A percentile compares a stretch with the other conserved stretches of the same genome.
Evolutionary conservation across 2,797 vertebrate genomes (phyloP).

Genomic region (Rhincodon typus): DNA sequence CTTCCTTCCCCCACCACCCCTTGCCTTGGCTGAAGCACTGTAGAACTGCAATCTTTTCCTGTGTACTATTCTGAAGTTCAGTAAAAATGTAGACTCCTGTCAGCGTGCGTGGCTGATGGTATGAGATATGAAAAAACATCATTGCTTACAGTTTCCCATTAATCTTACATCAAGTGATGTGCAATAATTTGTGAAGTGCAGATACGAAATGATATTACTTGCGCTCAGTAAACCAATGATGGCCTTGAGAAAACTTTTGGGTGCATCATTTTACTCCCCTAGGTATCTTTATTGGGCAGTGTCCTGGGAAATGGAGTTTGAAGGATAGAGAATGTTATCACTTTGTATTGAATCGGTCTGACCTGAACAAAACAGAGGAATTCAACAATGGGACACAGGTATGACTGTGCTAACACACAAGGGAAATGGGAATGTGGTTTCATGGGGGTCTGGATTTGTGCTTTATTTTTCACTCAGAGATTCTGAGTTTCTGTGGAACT

Average conservation of each 20-base stretch:
- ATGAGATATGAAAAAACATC: too few relatives aligned
- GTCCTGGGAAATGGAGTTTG: accelerated
- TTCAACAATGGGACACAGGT: neutral
- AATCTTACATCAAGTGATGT: neutral
- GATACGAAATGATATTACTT: neutral
- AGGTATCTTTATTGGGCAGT: neutral
- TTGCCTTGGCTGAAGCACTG: too few relatives aligned
- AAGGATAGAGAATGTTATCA: too few relatives aligned
- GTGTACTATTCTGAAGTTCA: too few relatives aligned
- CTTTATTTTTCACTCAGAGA: too few relatives aligned
- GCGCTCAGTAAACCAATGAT: neutral
- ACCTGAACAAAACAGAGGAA: neutral
- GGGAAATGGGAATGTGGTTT: neutral
- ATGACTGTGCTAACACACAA: neutral
- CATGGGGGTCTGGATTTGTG: neutral
- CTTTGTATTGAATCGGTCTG: neutral
- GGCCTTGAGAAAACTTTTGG: neutral
- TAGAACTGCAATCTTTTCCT: too few relatives aligned
- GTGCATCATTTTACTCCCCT: neutral
- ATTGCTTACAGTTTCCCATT: neutral
- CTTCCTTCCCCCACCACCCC: too few relatives aligned
- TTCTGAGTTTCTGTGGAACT: too few relatives aligned
- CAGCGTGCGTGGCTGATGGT: neutral
- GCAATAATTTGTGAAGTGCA: neutral
- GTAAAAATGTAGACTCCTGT: too few relatives aligned